These are phyloP conservation scores for Leucopternis melanops DNA, from an alignment of 2,113 vertebrate genomes.

Conservation along the genomic window DNA sequence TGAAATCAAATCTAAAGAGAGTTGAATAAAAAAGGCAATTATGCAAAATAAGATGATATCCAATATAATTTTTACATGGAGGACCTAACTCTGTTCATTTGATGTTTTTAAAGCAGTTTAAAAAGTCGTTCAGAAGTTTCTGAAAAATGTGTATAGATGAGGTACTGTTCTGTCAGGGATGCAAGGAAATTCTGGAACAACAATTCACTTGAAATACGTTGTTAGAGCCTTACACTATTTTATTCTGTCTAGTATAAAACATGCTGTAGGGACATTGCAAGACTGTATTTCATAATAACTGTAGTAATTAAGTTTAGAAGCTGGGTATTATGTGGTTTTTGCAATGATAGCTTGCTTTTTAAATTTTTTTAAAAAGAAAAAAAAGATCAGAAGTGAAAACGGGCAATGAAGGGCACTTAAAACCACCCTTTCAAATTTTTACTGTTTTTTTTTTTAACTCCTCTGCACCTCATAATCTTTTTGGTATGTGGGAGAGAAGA, in stretches of 20 bases:
- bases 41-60: neutral
- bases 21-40: neutral
- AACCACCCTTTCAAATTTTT: neutral
- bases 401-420: neutral
- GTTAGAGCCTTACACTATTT: neutral
- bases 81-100: neutral
- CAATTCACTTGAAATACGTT: neutral
- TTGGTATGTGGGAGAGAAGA: neutral
- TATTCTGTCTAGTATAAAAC: neutral
- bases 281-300: neutral
- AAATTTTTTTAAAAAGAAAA: neutral
- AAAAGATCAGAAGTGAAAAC: neutral
- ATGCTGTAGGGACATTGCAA: neutral
- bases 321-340: neutral
- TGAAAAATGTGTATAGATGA: neutral
- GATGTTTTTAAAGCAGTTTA: neutral
- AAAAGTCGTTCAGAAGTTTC: neutral
- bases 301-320: neutral
- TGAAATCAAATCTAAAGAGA: neutral
- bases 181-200: neutral
- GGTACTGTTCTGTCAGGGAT: neutral
- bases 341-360: neutral
- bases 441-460: neutral
- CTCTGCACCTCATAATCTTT: neutral
- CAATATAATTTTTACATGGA: neutral